A percentile compares a stretch with the other conserved stretches of the same genome.
Conservation (phyloP, 2,888 invertebrate species). For the Andrena dorsata region DNA sequence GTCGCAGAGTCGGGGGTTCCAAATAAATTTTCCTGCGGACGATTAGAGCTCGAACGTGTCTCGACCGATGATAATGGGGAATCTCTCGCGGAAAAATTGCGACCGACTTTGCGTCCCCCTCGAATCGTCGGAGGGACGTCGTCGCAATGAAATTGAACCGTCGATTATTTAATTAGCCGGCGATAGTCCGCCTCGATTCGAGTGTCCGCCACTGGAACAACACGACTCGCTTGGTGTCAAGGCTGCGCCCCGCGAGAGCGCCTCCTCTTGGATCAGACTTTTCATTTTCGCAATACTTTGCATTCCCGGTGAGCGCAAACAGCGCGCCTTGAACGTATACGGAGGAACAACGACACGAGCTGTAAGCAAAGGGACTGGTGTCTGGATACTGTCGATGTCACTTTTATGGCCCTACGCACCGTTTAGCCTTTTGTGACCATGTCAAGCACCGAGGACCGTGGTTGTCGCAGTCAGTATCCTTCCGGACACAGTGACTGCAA, state of each 20-base stretch:
- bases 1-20: background rate
- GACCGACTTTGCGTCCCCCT: background rate
- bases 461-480: too few relatives aligned
- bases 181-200: conserved; percentile 56
- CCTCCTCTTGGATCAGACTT: conserved; percentile 14
- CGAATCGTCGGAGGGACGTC: conserved; percentile 27
- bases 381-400: too few relatives aligned
- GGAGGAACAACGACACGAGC: too few relatives aligned
- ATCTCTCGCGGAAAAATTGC: conserved; percentile 21
- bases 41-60: background rate
- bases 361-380: too few relatives aligned
- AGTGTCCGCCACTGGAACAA: conserved; percentile 14
- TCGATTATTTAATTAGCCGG: conserved; percentile 56
- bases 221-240: conserved; percentile 53
- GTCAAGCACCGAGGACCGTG: too few relatives aligned
- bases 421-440: too few relatives aligned
- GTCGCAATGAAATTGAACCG: conserved; percentile 4
- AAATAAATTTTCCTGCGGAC: conserved; percentile 16
- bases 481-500: too few relatives aligned
- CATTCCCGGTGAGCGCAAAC: background rate
- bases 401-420: too few relatives aligned
- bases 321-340: too few relatives aligned
- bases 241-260: conserved; percentile 33
- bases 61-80: background rate
- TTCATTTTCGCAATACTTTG: conserved; percentile 10